These are phyloP conservation scores for Ctenopoma kingsleyae DNA, from an alignment of 2,797 vertebrate genomes.

Conservation along the genomic window DNA sequence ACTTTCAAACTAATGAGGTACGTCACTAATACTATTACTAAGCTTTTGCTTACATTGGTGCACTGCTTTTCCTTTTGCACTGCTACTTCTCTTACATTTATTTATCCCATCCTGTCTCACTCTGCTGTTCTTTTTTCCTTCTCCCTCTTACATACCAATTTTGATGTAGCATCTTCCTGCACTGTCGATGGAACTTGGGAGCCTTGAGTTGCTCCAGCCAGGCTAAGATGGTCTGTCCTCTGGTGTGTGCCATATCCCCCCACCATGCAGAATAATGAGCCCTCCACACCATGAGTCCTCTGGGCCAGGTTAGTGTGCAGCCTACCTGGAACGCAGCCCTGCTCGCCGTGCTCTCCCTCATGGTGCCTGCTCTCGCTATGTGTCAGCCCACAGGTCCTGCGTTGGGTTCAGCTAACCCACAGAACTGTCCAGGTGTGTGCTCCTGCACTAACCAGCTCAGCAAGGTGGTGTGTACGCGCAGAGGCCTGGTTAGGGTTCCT, in stretches of 20 bases:
- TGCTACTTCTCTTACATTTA: constrained; percentile 63
- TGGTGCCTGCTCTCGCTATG: constrained; percentile 91
- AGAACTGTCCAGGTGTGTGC: constrained; percentile 95
- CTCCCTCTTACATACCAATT: constrained; percentile 58
- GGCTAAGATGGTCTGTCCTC: constrained; percentile 90
- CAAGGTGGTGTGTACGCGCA: constrained; percentile 97
- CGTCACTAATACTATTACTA: constrained; percentile 72
- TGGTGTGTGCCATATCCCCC: constrained; percentile 87
- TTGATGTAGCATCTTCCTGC: constrained; percentile 80
- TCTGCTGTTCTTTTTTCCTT: constrained; percentile 34
- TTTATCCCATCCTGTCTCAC: constrained; percentile 59
- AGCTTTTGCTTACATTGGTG: constrained; percentile 66
- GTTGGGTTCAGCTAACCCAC: constrained; percentile 87
- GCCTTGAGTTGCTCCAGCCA: constrained; percentile 91
- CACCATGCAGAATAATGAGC: constrained; percentile 97
- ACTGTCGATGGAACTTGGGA: constrained; percentile 92
- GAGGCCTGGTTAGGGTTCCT: constrained; percentile 92
- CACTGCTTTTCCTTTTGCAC: constrained; percentile 53
- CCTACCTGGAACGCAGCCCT: constrained; percentile 95
- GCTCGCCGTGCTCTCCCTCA: constrained; percentile 93
- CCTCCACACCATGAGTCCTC: constrained; percentile 99
- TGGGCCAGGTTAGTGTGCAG: constrained; percentile 98
- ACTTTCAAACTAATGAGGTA: constrained; percentile 88
- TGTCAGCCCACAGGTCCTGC: constrained; percentile 86
- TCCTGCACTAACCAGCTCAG: constrained; percentile 97